phyloP scores from a whole-genome alignment of 2,797 vertebrate species.

The Tiaroga cobitis region DNA sequence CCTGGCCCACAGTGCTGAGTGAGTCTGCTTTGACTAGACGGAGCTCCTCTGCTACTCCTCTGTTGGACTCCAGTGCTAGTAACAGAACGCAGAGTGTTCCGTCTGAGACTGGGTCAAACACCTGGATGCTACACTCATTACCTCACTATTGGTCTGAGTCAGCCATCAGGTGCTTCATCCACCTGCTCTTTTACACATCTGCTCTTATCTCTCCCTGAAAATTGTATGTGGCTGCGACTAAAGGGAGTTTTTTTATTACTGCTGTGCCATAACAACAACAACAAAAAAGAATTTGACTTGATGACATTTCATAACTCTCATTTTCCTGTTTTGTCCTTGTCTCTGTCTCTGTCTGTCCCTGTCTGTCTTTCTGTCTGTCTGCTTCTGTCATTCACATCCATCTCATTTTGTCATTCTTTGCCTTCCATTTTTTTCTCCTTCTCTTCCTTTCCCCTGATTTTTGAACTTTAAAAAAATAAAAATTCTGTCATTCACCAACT shows the following conservation, averaged over 20 bases:
- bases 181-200: slow-evolving; percentile 56
- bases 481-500: background rate
- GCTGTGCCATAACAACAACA: slow-evolving; percentile 63
- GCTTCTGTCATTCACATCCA: slow-evolving; percentile 55
- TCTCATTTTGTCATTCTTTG: slow-evolving; percentile 46
- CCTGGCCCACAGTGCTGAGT: slow-evolving; percentile 55
- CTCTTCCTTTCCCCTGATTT: slow-evolving; percentile 64
- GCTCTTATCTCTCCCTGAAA: slow-evolving; percentile 57
- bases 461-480: slow-evolving; percentile 44
- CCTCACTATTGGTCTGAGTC: slow-evolving; percentile 57
- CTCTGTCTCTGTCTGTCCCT: slow-evolving; percentile 72
- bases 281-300: slow-evolving; percentile 52
- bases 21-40: slow-evolving; percentile 55
- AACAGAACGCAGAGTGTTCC: slow-evolving; percentile 56
- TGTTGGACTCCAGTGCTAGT: slow-evolving; percentile 64
- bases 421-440: slow-evolving; percentile 54
- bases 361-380: slow-evolving; percentile 65
- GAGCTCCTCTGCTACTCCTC: slow-evolving; percentile 60
- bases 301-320: slow-evolving; percentile 80
- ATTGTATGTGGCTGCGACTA: slow-evolving; percentile 56
- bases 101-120: slow-evolving; percentile 69
- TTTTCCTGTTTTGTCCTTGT: slow-evolving; percentile 83
- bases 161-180: slow-evolving; percentile 76
- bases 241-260: slow-evolving; percentile 65
- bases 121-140: slow-evolving; percentile 67